Conservation (phyloP, 2,113 vertebrate species). For the Melanocharis versteri region DNA sequence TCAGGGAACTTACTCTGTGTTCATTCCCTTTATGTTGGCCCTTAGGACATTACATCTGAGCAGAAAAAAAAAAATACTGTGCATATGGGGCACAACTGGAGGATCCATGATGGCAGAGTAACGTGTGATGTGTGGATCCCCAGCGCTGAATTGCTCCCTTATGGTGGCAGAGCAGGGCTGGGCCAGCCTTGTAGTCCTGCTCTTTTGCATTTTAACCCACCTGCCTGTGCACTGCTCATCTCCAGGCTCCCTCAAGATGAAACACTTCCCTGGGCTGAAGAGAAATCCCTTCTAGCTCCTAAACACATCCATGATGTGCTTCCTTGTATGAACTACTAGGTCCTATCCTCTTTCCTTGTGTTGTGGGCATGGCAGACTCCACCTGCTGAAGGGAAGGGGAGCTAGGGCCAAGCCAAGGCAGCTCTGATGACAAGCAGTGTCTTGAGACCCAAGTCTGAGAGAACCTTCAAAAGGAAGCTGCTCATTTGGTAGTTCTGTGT, state of each 20-base stretch:
- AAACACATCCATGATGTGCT: neutral
- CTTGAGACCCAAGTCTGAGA: neutral
- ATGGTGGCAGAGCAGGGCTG: rapidly evolving
- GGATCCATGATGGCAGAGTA: neutral
- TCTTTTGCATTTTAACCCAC: neutral
- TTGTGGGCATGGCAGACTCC: neutral
- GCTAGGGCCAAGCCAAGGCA: neutral
- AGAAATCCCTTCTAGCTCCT: neutral
- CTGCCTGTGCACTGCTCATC: neutral
- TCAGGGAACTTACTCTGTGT: neutral
- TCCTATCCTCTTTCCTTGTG: neutral
- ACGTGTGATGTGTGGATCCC: neutral
- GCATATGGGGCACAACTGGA: neutral
- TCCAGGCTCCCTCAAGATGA: neutral
- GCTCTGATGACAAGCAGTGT: neutral
- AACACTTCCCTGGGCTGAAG: neutral
- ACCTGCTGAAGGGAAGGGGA: neutral
- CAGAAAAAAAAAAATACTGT: neutral
- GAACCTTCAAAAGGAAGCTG: neutral
- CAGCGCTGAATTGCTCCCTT: neutral
- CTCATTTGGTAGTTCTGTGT: neutral
- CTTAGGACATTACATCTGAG: neutral
- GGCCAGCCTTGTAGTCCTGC: neutral
- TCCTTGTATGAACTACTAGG: neutral
- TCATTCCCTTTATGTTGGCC: neutral